Conservation (phyloP, 2,888 invertebrate genomes). For the Tachina fera region DNA sequence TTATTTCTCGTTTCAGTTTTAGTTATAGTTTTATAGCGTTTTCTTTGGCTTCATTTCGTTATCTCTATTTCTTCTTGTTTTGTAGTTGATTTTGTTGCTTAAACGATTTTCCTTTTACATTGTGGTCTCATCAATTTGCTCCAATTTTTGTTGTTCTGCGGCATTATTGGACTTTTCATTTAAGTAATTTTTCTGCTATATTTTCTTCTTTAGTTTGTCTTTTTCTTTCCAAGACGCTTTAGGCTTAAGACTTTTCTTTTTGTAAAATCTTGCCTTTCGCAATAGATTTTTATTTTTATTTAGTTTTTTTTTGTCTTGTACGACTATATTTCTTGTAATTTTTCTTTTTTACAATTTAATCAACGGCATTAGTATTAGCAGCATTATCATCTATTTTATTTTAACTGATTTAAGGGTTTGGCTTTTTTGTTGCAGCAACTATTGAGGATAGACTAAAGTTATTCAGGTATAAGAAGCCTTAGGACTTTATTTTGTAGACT, state of each 20-base stretch:
- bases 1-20: conserved; percentile 26
- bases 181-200: conserved; percentile 48
- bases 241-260: conserved; percentile 34
- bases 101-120: conserved; percentile 13
- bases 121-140: conserved; percentile 45
- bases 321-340: not conserved
- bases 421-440: not conserved
- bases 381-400: not conserved
- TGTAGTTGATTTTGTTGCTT: conserved; percentile 26
- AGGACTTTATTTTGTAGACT: not conserved
- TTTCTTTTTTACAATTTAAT: conserved; percentile 16
- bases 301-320: conserved; percentile 13
- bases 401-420: conserved; percentile 22
- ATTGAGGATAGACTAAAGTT: not conserved
- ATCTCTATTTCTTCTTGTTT: not conserved
- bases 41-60: not conserved
- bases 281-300: not conserved
- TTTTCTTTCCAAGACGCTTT: conserved; percentile 19
- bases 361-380: conserved; percentile 16
- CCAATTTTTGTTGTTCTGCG: conserved; percentile 41
- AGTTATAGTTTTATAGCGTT: not conserved
- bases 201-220: conserved; percentile 4
- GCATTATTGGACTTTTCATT: conserved; percentile 33
- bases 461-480: not conserved
- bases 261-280: not conserved